A percentile compares a stretch with the other conserved stretches of the same genome.
These are phyloP conservation scores for Volucella inanis DNA, from an alignment of 2,888 invertebrate genomes.

Conservation along the genomic window DNA sequence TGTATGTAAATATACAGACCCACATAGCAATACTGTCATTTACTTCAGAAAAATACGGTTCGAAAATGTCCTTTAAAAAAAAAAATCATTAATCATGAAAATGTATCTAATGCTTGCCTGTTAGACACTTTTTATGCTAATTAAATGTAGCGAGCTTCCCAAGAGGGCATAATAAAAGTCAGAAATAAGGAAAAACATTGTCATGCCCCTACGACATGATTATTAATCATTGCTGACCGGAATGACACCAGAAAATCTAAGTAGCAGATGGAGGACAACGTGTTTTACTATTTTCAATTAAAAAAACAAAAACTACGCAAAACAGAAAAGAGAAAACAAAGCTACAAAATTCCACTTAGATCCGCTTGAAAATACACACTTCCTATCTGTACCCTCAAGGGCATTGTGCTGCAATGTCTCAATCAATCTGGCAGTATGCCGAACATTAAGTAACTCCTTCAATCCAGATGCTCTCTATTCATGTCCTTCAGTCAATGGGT, in stretches of 20 bases:
- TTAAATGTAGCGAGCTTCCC: slow-evolving; percentile 18
- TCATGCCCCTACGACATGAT: slow-evolving; percentile 28
- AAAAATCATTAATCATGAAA: slow-evolving; percentile 35
- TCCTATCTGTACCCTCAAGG: slow-evolving; percentile 2
- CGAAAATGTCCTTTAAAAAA: slow-evolving; percentile 17
- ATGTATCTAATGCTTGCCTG: background rate
- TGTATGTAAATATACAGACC: too few species aligned
- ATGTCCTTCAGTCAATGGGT: slow-evolving; percentile 21
- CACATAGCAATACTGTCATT: too few species aligned
- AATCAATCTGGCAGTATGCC: slow-evolving; percentile 55
- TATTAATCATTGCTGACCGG: slow-evolving; percentile 47
- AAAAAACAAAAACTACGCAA: background rate
- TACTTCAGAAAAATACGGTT: too few species aligned
- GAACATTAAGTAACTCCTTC: slow-evolving; percentile 36
- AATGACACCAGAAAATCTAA: slow-evolving; percentile 23
- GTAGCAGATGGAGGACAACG: slow-evolving; percentile 13
- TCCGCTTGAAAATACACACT: background rate
- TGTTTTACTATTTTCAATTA: slow-evolving; percentile 7
- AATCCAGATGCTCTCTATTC: slow-evolving; percentile 29
- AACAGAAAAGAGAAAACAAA: slow-evolving; percentile 14
- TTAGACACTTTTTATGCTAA: slow-evolving; percentile 27
- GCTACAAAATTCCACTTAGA: too few species aligned
- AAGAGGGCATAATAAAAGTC: slow-evolving; percentile 20
- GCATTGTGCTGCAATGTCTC: slow-evolving; percentile 16
- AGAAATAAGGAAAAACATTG: slow-evolving; percentile 1